These are phyloP conservation scores for Zoanthus sansibaricus DNA, from an alignment of 92 coral and sea anemone species.

Conservation along the genomic window DNA sequence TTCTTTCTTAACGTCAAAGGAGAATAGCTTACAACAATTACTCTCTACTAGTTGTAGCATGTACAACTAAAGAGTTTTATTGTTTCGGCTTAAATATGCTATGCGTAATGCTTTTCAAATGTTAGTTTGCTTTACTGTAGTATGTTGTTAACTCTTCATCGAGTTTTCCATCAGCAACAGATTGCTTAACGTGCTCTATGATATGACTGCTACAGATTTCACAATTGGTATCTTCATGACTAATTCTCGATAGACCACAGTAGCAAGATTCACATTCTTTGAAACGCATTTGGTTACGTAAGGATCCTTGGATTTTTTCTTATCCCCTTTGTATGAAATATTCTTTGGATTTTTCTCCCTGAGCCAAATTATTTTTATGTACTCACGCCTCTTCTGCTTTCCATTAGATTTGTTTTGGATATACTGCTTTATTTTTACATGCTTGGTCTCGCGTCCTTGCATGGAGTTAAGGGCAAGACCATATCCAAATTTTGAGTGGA, in stretches of 20 bases:
- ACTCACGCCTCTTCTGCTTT: background rate
- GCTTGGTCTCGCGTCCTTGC: slow-evolving; percentile 36
- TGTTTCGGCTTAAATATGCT: no score
- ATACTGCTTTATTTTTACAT: slow-evolving; percentile 42
- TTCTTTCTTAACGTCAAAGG: no score
- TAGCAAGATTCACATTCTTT: slow-evolving; percentile 26
- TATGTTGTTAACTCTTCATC: background rate
- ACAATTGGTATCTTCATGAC: background rate
- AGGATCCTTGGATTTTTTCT: slow-evolving; percentile 24
- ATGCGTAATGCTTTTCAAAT: no score
- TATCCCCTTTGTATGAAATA: slow-evolving; percentile 36
- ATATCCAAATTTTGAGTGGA: slow-evolving; percentile 24
- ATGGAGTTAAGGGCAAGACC: slow-evolving; percentile 55
- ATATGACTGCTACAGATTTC: background rate
- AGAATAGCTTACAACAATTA: no score
- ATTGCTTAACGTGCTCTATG: background rate
- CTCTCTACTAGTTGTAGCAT: no score
- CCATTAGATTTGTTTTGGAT: background rate
- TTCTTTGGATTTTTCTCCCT: slow-evolving; percentile 21
- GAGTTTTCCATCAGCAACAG: background rate
- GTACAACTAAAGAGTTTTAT: no score
- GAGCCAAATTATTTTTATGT: slow-evolving; percentile 29
- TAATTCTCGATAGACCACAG: slow-evolving; percentile 21
- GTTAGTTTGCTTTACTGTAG: no score
- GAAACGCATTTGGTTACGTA: slow-evolving; percentile 23